phyloP scores from a whole-genome alignment of 2,797 vertebrate genomes.

The Clarias platycephalus region DNA sequence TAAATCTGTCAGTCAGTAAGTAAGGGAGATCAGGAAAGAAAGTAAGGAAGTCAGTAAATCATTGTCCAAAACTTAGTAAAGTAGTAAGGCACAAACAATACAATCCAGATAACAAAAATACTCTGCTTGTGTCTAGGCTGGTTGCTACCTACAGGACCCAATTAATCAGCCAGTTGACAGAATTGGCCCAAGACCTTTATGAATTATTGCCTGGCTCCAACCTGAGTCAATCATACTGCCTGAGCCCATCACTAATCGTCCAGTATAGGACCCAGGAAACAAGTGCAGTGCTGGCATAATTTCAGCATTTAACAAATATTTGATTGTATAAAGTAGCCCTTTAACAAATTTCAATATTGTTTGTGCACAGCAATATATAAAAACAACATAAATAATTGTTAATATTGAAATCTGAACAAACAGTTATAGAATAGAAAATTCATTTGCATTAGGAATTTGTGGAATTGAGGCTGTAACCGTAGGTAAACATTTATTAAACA shows the following conservation, averaged over 20 bases:
- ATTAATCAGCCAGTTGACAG: constrained; percentile 8
- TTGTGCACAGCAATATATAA: neutral
- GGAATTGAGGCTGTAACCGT: neutral
- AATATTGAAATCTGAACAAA: neutral
- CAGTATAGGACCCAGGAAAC: neutral
- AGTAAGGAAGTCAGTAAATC: neutral
- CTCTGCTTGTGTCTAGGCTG: neutral
- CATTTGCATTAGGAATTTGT: neutral
- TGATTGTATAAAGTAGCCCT: neutral
- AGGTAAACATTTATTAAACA: no score
- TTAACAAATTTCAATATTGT: neutral
- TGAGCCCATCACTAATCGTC: neutral
- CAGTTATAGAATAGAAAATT: neutral
- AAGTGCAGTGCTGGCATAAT: neutral
- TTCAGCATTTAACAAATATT: neutral
- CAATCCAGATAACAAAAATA: neutral
- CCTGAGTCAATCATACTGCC: neutral
- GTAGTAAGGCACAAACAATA: neutral
- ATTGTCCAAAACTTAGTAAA: neutral
- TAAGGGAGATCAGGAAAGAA: neutral
- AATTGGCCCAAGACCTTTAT: neutral
- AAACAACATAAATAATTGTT: neutral
- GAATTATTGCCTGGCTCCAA: neutral
- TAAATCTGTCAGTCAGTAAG: neutral
- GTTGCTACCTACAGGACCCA: neutral